Evolutionary conservation across 2,113 vertebrate genomes (phyloP), one percentile per base, ranked within the genome.

Genomic region (Plecturocebus donacophilus): DNA sequence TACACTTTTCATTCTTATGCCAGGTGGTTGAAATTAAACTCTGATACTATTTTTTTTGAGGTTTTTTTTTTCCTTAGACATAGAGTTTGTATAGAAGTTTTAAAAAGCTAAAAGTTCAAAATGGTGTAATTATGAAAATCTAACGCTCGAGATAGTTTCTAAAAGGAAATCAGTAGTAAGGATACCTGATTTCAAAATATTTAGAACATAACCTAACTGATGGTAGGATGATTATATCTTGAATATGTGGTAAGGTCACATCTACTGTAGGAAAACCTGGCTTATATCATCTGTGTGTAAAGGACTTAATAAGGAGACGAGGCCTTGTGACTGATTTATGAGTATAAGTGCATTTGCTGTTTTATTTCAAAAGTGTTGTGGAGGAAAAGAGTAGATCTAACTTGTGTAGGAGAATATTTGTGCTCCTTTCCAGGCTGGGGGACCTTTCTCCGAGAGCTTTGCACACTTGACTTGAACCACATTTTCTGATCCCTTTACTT

Each of bases 21-120:
- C 84, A 97, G 82, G 81, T 90, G 71, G 40, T 91, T 94, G 47
- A 94, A 98, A 97, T 97, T 97, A 98, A 98, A 98, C 35, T 96
- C 95, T 91, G 90, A 92, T 91, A 40, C 56, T 93, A 80, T 27
- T 61, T 58, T 56, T 45, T 89, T 40, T 71, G 76, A 80, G 32
- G 32, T 75, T 84, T 91, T 73, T 71, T 70, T 90, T 45, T 40
- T 30, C 42, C 81, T 77, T 90, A 85, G 64, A 56, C 21, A 47
- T 70, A 64, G 94, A 68, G 92, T 81, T 73, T 90, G 73, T 96
- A 16, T 94, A 88, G 75, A 93, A 40, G 42, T 90, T 95, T 97
- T 94, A 96, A 70, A 52, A 56, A 90, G 66, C 54, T 64, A 16
- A 85, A 30, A 38, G 45, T 90, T 97, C 82, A 85, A 84, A 93